Base-by-base conservation (phyloP, 2,113 vertebrate species). In the Apodemus speciosus region DNA sequence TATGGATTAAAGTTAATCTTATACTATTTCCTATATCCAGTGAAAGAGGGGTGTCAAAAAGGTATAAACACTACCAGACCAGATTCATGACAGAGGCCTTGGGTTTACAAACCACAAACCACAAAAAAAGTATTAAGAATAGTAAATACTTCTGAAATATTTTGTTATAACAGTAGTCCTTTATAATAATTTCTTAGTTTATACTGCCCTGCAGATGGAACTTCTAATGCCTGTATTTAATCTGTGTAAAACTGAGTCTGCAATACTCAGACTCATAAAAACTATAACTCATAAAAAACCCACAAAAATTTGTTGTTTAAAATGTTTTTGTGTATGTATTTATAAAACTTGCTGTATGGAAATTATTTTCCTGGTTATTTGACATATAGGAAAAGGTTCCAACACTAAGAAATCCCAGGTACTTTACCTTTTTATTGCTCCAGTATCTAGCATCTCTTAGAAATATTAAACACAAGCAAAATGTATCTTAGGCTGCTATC, bases 401-500 rank as follows among this genome's bases (percentile, higher is more conserved):
- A 92, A 80, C 27, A 85, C 14, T 72, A 60, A 85, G 38, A 1
- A 91, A 15, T 18, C 3, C 4, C 53, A 30, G n/a, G 3, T 51
- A 18, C 7, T 77, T 76, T 83, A 25, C 23, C 16, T 40, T 69
- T 92, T 35, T 38, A 66, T 86, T 79, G 5, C 35, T 21, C 69
- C 23, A 60, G 62, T n/a, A 89, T 46, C 51, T 92, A 51, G 60
- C 2, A 35, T 85, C 9, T 87, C 46, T 58, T 68, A 62, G 35
- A 72, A 56, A 85, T 53, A 46, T 30, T 51, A 80, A 83, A 58
- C 66, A 85, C 23, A 79, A 66, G 11, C 80, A 93, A 91, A 91
- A 20, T 89, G 10, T 25, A 13, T 71, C 4, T 51, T 46, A 35
- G 84, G 4, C 83, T 30, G 35, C 72, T 5, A 18, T 62, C 66